Conservation (phyloP, 2,113 vertebrate genomes). For the Amblyopsis rosae region DNA sequence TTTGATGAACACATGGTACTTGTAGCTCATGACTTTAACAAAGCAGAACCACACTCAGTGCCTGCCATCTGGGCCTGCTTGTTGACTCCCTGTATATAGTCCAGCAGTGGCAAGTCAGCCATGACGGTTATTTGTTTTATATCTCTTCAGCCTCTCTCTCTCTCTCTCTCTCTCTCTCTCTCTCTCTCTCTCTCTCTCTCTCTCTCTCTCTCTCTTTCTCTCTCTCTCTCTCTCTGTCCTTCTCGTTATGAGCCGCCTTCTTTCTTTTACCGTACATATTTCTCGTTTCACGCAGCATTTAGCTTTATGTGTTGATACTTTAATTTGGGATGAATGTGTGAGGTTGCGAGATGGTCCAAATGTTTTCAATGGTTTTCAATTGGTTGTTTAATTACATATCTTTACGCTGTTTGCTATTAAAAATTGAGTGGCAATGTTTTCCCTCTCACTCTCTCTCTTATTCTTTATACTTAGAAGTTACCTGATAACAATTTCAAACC, state of each 20-base stretch:
- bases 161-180: slow-evolving; percentile 6
- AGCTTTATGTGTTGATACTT: slow-evolving; percentile 2
- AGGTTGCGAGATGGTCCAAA: too few species aligned
- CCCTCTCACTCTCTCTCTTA: background rate
- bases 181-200: slow-evolving; percentile 8
- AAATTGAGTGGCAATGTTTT: background rate
- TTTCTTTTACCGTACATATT: too few species aligned
- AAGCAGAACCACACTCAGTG: slow-evolving; percentile 27
- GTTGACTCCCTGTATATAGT: slow-evolving; percentile 61
- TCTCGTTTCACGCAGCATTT: background rate
- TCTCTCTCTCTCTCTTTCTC: background rate
- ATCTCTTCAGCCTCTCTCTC: background rate
- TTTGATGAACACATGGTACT: slow-evolving; percentile 61
- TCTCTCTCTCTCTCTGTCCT: slow-evolving; percentile 4
- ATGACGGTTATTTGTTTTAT: slow-evolving; percentile 40
- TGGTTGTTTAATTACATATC: too few species aligned
- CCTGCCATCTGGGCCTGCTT: slow-evolving; percentile 58
- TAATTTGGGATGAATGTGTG: too few species aligned
- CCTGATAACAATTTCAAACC: background rate
- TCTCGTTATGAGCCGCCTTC: too few species aligned
- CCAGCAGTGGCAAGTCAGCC: slow-evolving; percentile 49
- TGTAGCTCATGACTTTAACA: slow-evolving; percentile 49
- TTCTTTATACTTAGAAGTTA: background rate
- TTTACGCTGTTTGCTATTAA: too few species aligned
- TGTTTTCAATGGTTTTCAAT: too few species aligned